A percentile compares a stretch with the other conserved stretches of the same genome.
Conservation (phyloP, 2,113 vertebrate genomes). For the Saccopteryx leptura region DNA sequence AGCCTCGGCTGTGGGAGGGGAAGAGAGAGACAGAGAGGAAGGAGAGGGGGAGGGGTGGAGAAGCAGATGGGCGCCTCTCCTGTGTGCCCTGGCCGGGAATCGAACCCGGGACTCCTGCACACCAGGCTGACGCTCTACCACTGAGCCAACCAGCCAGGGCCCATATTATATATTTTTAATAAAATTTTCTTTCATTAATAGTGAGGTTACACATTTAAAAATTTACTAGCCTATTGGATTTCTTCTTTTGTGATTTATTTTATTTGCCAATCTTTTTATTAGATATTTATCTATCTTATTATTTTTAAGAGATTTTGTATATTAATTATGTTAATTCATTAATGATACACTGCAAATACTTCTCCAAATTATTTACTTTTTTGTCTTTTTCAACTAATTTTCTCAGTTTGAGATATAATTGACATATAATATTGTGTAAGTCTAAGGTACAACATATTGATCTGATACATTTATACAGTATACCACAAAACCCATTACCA, state of each 20-base stretch:
- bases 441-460: neutral
- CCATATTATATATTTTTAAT: neutral
- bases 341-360: neutral
- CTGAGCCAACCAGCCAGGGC: too few relatives aligned
- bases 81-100: too few relatives aligned
- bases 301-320: neutral
- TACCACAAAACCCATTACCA: neutral
- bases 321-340: neutral
- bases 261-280: neutral
- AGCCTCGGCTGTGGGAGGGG: too few relatives aligned
- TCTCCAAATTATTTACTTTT: neutral
- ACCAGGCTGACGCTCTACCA: too few relatives aligned
- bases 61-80: too few relatives aligned
- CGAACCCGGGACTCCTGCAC: too few relatives aligned
- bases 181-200: neutral
- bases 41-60: too few relatives aligned
- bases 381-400: slow-evolving; percentile 1
- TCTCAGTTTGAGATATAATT: neutral
- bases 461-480: neutral
- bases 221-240: neutral
- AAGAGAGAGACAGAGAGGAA: too few relatives aligned
- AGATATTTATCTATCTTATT: neutral
- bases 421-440: neutral
- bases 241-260: neutral
- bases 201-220: neutral